Base-by-base conservation (phyloP, 2,888 invertebrate species). In the Sinhomidia bicolor region DNA sequence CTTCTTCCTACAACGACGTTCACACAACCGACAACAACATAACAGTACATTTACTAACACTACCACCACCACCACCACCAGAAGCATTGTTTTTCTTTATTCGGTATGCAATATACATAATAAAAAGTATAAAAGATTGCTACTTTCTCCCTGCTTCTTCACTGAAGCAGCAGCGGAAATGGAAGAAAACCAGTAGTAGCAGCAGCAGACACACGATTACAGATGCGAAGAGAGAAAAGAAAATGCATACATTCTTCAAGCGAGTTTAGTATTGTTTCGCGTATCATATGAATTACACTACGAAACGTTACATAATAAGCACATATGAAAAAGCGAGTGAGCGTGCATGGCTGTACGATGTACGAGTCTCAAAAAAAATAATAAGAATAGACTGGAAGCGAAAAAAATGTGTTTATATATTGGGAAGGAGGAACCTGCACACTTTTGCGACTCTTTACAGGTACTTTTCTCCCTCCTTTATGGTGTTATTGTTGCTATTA, bases 281-380 rank as follows among this genome's bases (percentile, higher is more conserved):
- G 9, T 60, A 60, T 60, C 60, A 60, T 51, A 51, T 65, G 65
- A 65, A 65, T 32, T 65, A 65, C 65, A 4, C 4, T 65, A 32
- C 32, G 36, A 5, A n/a, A n/a, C n/a, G n/a, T n/a, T n/a, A n/a
- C n/a, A n/a, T n/a, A n/a, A n/a, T n/a, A n/a, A n/a, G n/a, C n/a
- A n/a, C n/a, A n/a, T n/a, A n/a, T n/a, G n/a, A n/a, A n/a, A n/a
- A n/a, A n/a, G n/a, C n/a, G n/a, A n/a, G n/a, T n/a, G n/a, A n/a
- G n/a, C n/a, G 3, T 57, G 57, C 57, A 47, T 10, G 47, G 4
- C 36, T 7, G 36, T 36, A 23, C n/a, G n/a, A n/a, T 26, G 26
- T 32, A 65, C 32, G 17, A 7, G 14, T n/a, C 20, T 32, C 32
- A 65, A 65, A 32, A 32, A 32, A 32, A 65, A 17, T 54, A 54